Evolutionary conservation across 2,113 vertebrate species (phyloP), one percentile per base, ranked within the genome.

Genomic region (Anoplopoma fimbria): DNA sequence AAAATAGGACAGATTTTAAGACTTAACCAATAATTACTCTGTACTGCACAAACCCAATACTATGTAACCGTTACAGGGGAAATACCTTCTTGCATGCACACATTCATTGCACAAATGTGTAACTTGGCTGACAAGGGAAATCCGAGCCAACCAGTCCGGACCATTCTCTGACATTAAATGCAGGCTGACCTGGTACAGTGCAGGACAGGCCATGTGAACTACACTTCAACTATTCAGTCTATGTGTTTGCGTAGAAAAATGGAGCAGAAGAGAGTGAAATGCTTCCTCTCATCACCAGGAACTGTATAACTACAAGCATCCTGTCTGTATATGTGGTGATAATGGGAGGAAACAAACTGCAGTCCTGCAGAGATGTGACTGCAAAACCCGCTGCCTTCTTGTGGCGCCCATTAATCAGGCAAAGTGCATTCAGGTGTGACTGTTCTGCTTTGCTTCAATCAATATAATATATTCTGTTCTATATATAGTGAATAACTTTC

Each of bases 11-110:
- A 69, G 47, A 73, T 47, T 71, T 36, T 69, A 15, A 62, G 27
- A 53, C 62, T 74, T 71, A 82, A 84, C 49, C 61, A 65, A 36
- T 70, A 38, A 84, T 81, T 65, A 75, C 47, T 31, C 47, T 29
- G n/a, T 53, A 45, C 29, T 61, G 29, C 17, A 25, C 10, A 80
- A 38, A 25, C 17, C 55, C 49, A 51, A 19, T 8, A 45, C 51
- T 63, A 63, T 69, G 55, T 27, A 72, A 61, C n/a, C 51, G 38
- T 14, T 45, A 57, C 34, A 47, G 73, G 40, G 27, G 69, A 85
- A 83, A 67, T 42, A 47, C 63, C 21, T 0, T 71, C 51, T 49
- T 25, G 15, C 68, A 79, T 78, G 29, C 55, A n/a, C 27, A 80
- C 69, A 75, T 77, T 64, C 6, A n/a, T 23, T 64, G 57, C 53